phyloP scores from a whole-genome alignment of 2,113 vertebrate species.

The Trematomus loennbergii region DNA sequence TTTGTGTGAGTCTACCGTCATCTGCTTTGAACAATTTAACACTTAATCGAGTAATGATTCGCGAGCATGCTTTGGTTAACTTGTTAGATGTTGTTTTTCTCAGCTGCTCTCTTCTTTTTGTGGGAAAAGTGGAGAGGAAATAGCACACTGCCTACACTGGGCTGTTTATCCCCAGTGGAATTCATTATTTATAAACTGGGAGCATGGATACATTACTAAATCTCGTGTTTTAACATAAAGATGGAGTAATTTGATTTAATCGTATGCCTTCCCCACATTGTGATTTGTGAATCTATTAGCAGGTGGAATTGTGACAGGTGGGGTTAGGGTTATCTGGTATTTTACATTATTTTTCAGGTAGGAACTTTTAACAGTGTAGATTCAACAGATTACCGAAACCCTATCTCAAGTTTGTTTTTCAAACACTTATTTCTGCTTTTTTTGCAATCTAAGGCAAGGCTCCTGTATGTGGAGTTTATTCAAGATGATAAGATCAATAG shows the following conservation, averaged over 20 bases:
- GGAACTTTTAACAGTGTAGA: not conserved
- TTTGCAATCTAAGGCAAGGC: not conserved
- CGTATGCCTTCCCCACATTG: not conserved
- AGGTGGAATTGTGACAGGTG: slow-evolving; percentile 40
- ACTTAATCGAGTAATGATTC: not conserved
- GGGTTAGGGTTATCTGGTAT: no score
- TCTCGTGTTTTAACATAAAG: not conserved
- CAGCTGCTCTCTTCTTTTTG: not conserved
- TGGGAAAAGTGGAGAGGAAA: not conserved
- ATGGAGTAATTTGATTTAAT: not conserved
- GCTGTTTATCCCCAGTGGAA: slow-evolving; percentile 61
- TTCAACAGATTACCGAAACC: not conserved
- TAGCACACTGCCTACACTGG: not conserved
- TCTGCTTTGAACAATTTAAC: no score
- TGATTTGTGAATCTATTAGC: not conserved
- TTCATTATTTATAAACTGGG: slow-evolving; percentile 28
- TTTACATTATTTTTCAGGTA: no score
- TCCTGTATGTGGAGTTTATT: not conserved
- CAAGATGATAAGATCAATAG: not conserved
- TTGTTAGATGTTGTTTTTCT: not conserved
- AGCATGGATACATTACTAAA: not conserved
- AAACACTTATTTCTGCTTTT: slow-evolving; percentile 9
- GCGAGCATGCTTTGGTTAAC: not conserved
- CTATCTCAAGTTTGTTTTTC: not conserved
- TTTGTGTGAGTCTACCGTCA: no score